These are phyloP conservation scores for Megamerina dolium DNA, from an alignment of 2,888 invertebrate genomes.

Conservation along the genomic window DNA sequence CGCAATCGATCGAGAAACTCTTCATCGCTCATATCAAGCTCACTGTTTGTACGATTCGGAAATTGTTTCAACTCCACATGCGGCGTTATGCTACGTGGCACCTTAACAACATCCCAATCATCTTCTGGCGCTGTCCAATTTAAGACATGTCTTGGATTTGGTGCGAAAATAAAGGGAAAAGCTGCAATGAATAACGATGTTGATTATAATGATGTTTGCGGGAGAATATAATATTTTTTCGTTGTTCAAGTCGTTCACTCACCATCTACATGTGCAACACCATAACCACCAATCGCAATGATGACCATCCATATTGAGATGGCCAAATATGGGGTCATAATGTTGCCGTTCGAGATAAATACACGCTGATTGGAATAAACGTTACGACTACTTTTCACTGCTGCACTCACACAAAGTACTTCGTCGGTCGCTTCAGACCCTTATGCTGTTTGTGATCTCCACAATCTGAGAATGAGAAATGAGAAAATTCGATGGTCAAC, in stretches of 20 bases:
- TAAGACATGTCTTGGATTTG: constrained; percentile 31
- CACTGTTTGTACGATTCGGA: constrained; percentile 37
- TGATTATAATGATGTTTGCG: neutral
- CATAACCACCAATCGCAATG: constrained; percentile 6
- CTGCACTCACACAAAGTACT: neutral
- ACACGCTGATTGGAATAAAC: neutral
- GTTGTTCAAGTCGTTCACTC: neutral
- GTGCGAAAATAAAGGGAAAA: constrained; percentile 35
- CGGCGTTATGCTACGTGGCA: constrained; percentile 46
- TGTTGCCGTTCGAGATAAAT: constrained; percentile 8
- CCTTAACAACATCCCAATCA: constrained; percentile 41
- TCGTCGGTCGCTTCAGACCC: neutral
- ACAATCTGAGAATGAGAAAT: neutral
- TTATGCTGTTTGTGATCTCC: neutral
- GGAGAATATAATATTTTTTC: neutral
- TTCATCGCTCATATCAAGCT: constrained; percentile 37
- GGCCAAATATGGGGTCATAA: constrained; percentile 21
- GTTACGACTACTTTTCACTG: constrained; percentile 3
- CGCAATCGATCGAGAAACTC: constrained; percentile 39
- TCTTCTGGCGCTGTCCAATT: constrained; percentile 44
- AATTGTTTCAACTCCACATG: constrained; percentile 37
- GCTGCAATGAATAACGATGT: constrained; percentile 24
- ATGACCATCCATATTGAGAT: constrained; percentile 22
- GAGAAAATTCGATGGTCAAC: neutral
- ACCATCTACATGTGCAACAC: constrained; percentile 10